Base-by-base conservation (phyloP, 2,888 invertebrate genomes). In the Trichogramma dendrolimi region DNA sequence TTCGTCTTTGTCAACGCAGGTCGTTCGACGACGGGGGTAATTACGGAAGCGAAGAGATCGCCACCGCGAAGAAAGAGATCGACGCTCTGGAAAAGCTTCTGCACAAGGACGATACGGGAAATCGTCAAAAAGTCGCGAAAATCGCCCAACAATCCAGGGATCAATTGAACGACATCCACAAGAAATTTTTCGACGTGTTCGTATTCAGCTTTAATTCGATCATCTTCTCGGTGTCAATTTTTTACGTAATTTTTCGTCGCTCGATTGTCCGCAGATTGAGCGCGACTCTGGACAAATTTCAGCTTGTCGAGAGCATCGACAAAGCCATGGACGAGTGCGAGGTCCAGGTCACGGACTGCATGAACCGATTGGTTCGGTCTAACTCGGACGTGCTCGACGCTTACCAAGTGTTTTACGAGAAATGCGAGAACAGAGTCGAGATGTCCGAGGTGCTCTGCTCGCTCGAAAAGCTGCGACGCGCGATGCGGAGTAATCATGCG, bases 21-120 rank as follows among this genome's bases (percentile, higher is more conserved):
- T 64, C 64, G 6, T 70, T 70, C 58, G 61, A 65, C 55, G 63
- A 70, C 6, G 68, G 67, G 50, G 70, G 70, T 52, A 67, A 63
- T 60, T 70, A 61, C 10, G 58, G 62, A 27, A n/a, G 40, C 0
- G 67, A 65, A 46, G 70, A 70, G 64, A 58, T 61, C 1, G 69
- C 67, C 50, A 54, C 57, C 10, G 58, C 59, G 41, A 60, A 58
- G 6, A 69, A 67, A 55, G 62, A 64, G 48, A 51, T 66, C 4
- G 56, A 27, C 11, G 39, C 14, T 5, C 62, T 63, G 5, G 40
- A 43, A 4, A 68, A 70, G 66, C 50, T 6, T 5, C 63, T 70
- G 51, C 51, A 65, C 6, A 67, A 67, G 55, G 56, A 66, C 27
- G 62, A 67, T 44, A 38, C 7, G 2, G 48, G 62, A 6, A 63